Evolutionary conservation across 1,140 invertebrate genomes (phyloP).

Genomic region (Polypedilum vanderplanki): DNA sequence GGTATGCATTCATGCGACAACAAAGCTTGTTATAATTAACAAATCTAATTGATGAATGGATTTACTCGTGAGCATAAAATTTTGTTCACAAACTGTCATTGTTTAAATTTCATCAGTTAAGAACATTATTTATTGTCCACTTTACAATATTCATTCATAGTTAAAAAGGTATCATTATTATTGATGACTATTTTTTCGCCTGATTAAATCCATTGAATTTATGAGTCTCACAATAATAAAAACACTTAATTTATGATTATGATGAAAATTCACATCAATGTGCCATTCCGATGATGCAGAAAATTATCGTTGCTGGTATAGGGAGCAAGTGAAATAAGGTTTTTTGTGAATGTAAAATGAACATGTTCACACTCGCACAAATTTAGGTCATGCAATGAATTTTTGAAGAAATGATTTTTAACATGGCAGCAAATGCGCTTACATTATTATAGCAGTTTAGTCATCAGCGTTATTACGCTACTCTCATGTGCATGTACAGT

Average conservation of each 20-base stretch:
- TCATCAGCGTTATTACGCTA: background rate
- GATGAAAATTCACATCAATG: background rate
- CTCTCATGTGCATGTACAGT: background rate
- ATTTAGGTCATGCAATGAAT: constrained; percentile 6
- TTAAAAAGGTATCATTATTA: background rate
- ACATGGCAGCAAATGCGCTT: constrained; percentile 16
- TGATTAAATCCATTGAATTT: constrained; percentile 14
- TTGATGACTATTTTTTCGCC: background rate
- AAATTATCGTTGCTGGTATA: background rate
- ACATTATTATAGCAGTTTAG: background rate
- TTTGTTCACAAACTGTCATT: background rate
- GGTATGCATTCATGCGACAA: no score
- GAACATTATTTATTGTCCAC: no score
- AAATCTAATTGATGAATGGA: constrained; percentile 8
- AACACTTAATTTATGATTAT: background rate
- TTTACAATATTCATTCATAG: background rate
- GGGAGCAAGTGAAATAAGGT: background rate
- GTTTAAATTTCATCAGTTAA: background rate
- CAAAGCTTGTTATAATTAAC: no score
- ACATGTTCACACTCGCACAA: background rate
- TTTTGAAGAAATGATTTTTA: constrained; percentile 15
- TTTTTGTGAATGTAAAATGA: background rate
- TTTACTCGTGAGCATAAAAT: background rate
- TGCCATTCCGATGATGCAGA: background rate
- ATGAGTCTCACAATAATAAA: background rate